Evolutionary conservation across 1,140 invertebrate species (phyloP), one percentile per base, ranked within the genome.

Genomic region (Drosophila rufa): DNA sequence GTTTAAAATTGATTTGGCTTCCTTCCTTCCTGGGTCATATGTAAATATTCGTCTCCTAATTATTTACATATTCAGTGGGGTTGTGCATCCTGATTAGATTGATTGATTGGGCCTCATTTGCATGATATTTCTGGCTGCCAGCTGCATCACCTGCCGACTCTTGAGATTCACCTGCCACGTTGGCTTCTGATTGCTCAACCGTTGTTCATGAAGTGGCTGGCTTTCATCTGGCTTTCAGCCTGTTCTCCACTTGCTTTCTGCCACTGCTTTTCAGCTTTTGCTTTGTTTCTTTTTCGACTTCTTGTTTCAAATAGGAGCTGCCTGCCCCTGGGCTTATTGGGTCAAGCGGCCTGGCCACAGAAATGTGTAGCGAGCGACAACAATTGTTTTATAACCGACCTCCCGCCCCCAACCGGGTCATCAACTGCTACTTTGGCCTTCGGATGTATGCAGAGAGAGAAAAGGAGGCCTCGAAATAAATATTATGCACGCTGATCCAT

Each of bases 351-450:
- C 55, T 47, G 55, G 56, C 69, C 70, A 51, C 68, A 75, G 42
- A 58, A 77, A 55, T 78, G 81, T 69, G 67, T 85, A 81, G 75
- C 81, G 59, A 84, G 70, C 78, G 74, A 81, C 82, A 85, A 84
- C 82, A 85, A 82, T 85, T 85, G 82, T 84, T 84, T 78, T 66
- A 84, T 70, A 58, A 36, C 43, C 55, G 17, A 55, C 45, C 40
- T 14, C 12, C 12, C 51, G 14, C 17, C 33, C 15, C 27, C 33
- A 30, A 12, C 45, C 19, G 36, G 51, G 67, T 50, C 55, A 73
- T 73, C 68, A 60, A 74, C 70, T 60, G 67, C 36, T 58, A 17
- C 53, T 47, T 73, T 12, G 57, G 53, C 62, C 78, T 70, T 61
- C 59, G 53, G 36, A 56, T 40, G 51, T 22, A 15, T 38, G 53